phyloP scores from a whole-genome alignment of 2,797 vertebrate species.

The Anableps anableps region DNA sequence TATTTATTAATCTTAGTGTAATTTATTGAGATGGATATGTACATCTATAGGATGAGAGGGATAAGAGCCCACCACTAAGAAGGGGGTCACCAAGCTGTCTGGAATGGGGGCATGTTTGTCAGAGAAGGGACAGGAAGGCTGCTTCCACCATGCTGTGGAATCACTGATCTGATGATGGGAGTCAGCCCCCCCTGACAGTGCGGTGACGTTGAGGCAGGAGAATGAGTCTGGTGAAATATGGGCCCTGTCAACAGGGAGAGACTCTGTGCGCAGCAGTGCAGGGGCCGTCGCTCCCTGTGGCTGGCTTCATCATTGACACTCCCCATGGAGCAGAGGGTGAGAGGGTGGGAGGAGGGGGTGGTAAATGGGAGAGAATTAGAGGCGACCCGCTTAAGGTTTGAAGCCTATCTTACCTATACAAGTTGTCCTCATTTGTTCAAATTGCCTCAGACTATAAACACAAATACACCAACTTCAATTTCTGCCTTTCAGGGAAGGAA shows the following conservation, averaged over 20 bases:
- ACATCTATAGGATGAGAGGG: constrained; percentile 40
- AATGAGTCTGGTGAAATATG: constrained; percentile 69
- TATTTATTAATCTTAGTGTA: not conserved
- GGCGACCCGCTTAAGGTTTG: constrained; percentile 52
- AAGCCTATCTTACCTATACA: constrained; percentile 53
- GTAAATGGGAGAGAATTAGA: not conserved
- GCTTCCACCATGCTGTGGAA: constrained; percentile 67
- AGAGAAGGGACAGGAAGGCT: constrained; percentile 34
- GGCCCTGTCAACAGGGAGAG: constrained; percentile 64
- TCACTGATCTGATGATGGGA: constrained; percentile 67
- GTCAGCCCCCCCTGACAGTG: constrained; percentile 55
- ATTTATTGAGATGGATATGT: constrained; percentile 21
- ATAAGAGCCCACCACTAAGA: constrained; percentile 33
- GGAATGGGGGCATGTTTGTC: constrained; percentile 55
- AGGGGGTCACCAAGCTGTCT: constrained; percentile 67
- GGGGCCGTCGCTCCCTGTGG: constrained; percentile 51
- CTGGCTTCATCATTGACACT: constrained; percentile 72
- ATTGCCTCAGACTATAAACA: constrained; percentile 72
- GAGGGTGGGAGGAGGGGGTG: constrained; percentile 2
- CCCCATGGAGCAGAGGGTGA: constrained; percentile 36
- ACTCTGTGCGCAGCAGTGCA: constrained; percentile 46
- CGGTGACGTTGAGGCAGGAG: constrained; percentile 58
- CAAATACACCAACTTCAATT: constrained; percentile 66
- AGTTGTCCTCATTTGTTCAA: constrained; percentile 77
- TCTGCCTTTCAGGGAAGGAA: constrained; percentile 59